phyloP scores from a whole-genome alignment of 2,797 vertebrate species.

The Capromys pilorides region DNA sequence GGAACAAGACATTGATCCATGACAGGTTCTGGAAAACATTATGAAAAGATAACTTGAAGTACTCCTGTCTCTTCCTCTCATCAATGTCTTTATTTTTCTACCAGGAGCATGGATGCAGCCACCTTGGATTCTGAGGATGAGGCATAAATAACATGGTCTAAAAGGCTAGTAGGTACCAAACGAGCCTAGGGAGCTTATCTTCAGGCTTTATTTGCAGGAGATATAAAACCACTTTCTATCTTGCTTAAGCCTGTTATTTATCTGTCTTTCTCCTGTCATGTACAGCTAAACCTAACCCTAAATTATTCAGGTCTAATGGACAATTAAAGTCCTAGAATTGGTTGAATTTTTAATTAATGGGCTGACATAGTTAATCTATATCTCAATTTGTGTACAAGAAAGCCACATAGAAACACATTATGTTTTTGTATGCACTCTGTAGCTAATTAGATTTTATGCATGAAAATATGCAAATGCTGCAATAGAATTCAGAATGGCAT shows the following conservation, averaged over 20 bases:
- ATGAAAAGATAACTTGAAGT: background rate
- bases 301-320: slow-evolving; percentile 21
- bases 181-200: background rate
- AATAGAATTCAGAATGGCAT: background rate
- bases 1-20: background rate
- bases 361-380: background rate
- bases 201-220: background rate
- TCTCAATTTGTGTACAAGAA: slow-evolving; percentile 47
- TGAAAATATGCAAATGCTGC: background rate
- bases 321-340: slow-evolving; percentile 56
- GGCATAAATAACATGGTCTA: background rate
- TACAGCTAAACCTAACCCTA: background rate
- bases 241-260: background rate
- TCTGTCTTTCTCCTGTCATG: background rate
- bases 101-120: background rate
- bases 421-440: background rate
- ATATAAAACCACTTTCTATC: background rate
- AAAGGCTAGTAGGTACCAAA: background rate
- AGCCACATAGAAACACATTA: background rate
- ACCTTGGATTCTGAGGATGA: background rate
- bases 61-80: background rate
- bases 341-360: slow-evolving; percentile 38
- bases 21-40: background rate
- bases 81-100: background rate
- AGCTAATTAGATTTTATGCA: slow-evolving; percentile 60